Base-by-base conservation (phyloP, 2,888 invertebrate genomes). In the Cantharis rufa region DNA sequence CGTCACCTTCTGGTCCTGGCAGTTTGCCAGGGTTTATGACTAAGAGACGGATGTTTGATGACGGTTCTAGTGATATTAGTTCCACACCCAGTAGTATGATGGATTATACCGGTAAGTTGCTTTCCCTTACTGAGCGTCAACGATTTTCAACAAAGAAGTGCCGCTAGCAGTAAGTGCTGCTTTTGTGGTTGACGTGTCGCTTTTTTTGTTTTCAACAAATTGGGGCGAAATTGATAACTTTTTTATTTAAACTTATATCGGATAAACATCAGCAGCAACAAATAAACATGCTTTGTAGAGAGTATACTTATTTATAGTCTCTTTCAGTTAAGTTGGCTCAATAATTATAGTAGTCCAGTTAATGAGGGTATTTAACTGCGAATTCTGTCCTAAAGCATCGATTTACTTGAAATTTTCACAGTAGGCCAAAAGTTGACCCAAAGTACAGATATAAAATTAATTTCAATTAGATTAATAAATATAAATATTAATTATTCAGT, bases 1-100 rank as follows among this genome's bases (percentile, higher is more conserved):
- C 93, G 83, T 95, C 95, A 80, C 95, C 95, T 82, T 95, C 95
- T 84, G 95, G 96, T 85, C 96, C 95, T 78, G 94, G 94, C 75
- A 94, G 94, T 74, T 89, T 95, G 82, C 94, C 94, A 83, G 95
- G 93, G 87, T 91, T 92, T 87, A 94, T 92, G 92, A 93, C 93
- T 86, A 94, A 92, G 89, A 86, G 88, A 63, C 88, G 91, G 76
- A 86, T 91, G 83, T 93, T 92, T 85, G 94, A 94, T 86, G 94
- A 94, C 86, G 93, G 93, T 81, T 92, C 94, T 85, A 96, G 96
- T 88, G 96, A 96, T 90, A 94, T 84, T 74, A 94, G 94, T 86
- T 94, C 94, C 84, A 94, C 94, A 80, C 93, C 94, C 84, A 94
- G 93, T 89, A 95, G 94, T 85, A 95, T 95, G 91, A 94, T 95